These are phyloP conservation scores for Drosophila falleni DNA, from an alignment of 2,888 invertebrate species.

Conservation along the genomic window DNA sequence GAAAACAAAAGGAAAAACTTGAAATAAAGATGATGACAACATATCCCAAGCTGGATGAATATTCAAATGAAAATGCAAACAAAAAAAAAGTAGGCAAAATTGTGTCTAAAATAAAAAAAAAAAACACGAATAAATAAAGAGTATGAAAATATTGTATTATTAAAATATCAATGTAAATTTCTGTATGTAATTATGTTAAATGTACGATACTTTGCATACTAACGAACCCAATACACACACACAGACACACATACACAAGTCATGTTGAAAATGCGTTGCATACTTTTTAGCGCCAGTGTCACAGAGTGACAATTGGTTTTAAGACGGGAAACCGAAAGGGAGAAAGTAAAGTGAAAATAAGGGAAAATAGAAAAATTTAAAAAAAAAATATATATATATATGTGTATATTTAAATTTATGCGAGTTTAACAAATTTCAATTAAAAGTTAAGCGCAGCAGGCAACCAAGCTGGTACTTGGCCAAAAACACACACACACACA, in stretches of 20 bases:
- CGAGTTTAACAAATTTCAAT: constrained; percentile 17
- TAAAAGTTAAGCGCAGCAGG: constrained; percentile 18
- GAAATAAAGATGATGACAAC: constrained; percentile 5
- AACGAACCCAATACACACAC: neutral
- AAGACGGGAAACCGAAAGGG: neutral
- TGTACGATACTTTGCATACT: constrained; percentile 28
- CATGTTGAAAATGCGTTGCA: constrained; percentile 34
- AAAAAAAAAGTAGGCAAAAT: constrained; percentile 5
- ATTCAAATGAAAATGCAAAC: constrained; percentile 6
- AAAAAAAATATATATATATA: too few species aligned
- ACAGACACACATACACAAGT: constrained; percentile 18
- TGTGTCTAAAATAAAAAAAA: constrained; percentile 19
- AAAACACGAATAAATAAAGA: constrained; percentile 4
- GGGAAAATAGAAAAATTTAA: neutral
- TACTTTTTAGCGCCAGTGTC: constrained; percentile 43
- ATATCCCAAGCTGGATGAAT: constrained; percentile 27
- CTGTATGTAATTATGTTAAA: constrained; percentile 69
- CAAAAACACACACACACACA: constrained; percentile 34
- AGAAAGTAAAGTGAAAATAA: neutral
- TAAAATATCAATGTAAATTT: constrained; percentile 68
- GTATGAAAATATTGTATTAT: constrained; percentile 1
- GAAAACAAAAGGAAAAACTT: neutral
- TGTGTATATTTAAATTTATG: too few species aligned
- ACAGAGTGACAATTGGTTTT: constrained; percentile 21
- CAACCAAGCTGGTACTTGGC: constrained; percentile 68